A percentile compares a stretch with the other conserved stretches of the same genome.
Conservation (phyloP, 2,797 vertebrate genomes). For the Pelochelys cantorii region DNA sequence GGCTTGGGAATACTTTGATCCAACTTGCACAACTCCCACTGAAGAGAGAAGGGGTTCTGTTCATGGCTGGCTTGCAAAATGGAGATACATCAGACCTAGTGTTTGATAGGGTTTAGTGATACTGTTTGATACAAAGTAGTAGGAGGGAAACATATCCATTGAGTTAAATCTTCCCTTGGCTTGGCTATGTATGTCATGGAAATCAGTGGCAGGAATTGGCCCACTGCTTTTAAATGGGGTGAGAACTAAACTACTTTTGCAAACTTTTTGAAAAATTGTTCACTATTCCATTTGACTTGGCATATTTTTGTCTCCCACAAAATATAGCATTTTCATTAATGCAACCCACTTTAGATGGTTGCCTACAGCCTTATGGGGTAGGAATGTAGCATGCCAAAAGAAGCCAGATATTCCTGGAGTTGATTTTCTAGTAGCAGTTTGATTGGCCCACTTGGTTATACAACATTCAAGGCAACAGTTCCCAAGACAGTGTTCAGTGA, state of each 20-base stretch:
- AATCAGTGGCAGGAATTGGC: background rate
- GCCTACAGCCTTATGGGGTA: conserved; percentile 15
- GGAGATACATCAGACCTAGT: background rate
- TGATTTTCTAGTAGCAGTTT: conserved; percentile 61
- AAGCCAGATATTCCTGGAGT: conserved; percentile 35
- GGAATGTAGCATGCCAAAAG: background rate
- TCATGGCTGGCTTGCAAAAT: background rate
- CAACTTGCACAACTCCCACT: background rate
- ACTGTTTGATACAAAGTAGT: background rate
- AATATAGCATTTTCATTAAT: conserved; percentile 1
- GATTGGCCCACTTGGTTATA: conserved; percentile 46
- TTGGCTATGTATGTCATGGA: background rate
- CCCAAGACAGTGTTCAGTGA: background rate
- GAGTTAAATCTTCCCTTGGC: background rate
- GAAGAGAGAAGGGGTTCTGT: background rate
- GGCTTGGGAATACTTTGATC: background rate
- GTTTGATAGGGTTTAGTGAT: background rate
- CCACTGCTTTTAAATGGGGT: background rate
- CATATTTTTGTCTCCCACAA: background rate
- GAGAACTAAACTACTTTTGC: background rate
- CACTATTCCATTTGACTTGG: accelerated
- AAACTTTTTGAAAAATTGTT: background rate
- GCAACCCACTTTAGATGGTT: conserved; percentile 11
- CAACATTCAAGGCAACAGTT: background rate
- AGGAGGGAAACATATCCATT: background rate